Percentiles rank a stretch among this genome's conserved stretches.
Conservation (phyloP, 2,888 invertebrate genomes). For the Galerucella pusilla region DNA sequence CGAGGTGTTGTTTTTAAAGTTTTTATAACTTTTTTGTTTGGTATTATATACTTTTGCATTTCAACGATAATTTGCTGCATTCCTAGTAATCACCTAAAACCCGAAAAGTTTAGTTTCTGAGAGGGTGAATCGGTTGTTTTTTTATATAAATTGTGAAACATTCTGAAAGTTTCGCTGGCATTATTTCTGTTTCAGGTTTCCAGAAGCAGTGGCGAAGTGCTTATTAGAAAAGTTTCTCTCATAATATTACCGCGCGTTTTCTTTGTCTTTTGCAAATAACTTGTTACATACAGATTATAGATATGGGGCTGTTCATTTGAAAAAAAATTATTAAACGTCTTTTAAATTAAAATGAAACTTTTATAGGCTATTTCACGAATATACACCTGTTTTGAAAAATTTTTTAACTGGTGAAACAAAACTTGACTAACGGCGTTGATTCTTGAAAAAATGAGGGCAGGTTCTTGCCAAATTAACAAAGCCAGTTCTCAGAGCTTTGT, state of each 20-base stretch:
- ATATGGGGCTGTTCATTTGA: too few relatives aligned
- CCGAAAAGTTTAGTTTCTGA: neutral
- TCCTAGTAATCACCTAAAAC: neutral
- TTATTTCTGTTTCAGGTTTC: neutral
- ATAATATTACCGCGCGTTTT: neutral
- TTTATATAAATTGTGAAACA: neutral
- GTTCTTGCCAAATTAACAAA: too few relatives aligned
- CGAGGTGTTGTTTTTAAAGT: constrained; percentile 4
- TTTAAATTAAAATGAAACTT: too few relatives aligned
- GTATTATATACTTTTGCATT: constrained; percentile 1
- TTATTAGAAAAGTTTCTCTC: constrained; percentile 10
- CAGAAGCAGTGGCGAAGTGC: neutral
- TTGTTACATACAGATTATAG: too few relatives aligned
- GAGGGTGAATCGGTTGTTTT: neutral
- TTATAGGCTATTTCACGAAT: too few relatives aligned
- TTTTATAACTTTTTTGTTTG: constrained; percentile 8
- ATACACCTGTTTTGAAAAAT: too few relatives aligned
- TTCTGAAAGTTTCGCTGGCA: neutral
- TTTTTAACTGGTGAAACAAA: too few relatives aligned
- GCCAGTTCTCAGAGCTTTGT: too few relatives aligned
- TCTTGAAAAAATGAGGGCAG: too few relatives aligned
- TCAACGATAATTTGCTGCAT: neutral
- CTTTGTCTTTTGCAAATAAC: neutral
- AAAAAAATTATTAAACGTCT: too few relatives aligned
- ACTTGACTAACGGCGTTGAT: too few relatives aligned